A percentile compares a stretch with the other conserved stretches of the same genome.
These are phyloP conservation scores for Choloepus didactylus DNA, from an alignment of 2,797 vertebrate species.

Conservation along the genomic window DNA sequence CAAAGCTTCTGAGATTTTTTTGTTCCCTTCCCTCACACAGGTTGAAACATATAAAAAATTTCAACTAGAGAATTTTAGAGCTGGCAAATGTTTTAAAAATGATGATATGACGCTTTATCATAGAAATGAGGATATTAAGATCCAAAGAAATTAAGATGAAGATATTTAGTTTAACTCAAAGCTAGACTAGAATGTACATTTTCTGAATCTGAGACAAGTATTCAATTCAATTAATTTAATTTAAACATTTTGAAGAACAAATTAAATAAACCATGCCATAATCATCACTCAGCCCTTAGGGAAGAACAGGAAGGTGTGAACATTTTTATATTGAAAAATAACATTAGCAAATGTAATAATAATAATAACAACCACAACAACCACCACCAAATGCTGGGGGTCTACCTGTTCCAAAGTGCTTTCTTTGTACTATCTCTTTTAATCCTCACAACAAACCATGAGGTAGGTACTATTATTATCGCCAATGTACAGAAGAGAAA, in stretches of 20 bases:
- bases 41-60: neutral
- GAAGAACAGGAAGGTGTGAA: neutral
- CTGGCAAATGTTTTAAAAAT: neutral
- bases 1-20: neutral
- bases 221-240: neutral
- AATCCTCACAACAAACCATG: too few relatives aligned
- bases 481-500: too few relatives aligned
- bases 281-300: neutral
- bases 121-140: neutral
- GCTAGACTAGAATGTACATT: neutral
- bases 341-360: too few relatives aligned
- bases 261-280: neutral
- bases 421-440: neutral
- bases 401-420: neutral
- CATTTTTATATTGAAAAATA: neutral
- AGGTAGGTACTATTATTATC: too few relatives aligned
- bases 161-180: too few relatives aligned
- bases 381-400: neutral
- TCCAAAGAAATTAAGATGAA: neutral
- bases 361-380: too few relatives aligned
- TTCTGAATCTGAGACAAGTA: neutral
- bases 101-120: neutral
- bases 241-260: neutral
- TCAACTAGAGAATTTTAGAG: neutral
- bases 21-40: neutral